Evolutionary conservation across 2,113 vertebrate species (phyloP), one percentile per base, ranked within the genome.

Genomic region (Propithecus coquereli): DNA sequence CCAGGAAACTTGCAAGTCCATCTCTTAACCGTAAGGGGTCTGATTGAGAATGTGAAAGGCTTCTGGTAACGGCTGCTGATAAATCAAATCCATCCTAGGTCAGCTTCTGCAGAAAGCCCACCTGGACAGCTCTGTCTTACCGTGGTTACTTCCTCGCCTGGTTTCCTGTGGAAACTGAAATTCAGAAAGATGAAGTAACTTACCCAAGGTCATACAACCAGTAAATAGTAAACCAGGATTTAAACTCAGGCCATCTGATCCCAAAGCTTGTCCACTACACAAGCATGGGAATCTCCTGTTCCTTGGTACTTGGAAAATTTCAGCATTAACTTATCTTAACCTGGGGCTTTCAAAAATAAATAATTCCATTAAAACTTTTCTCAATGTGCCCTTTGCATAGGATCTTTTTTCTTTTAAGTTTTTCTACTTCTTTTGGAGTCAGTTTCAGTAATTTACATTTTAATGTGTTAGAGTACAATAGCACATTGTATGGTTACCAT

Each of bases 351-450:
- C 65, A 20, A n/a, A 95, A 96, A 93, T 32, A 43, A 80, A 65
- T 73, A 73, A 86, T 86, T 81, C 47, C 59, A 85, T 66, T 63
- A 61, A 82, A 92, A 65, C 5, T 30, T 59, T 80, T 84, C 25
- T 45, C 34, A 63, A 4, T 45, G 52, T 76, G 65, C 32, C 37
- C 50, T 87, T 87, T 59, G 43, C 71, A 34, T 10, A 66, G 11
- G 17, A 87, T 59, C 14, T 65, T 74, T 57, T 22, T 90, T 57
- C 61, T 87, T 95, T 90, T 37, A 40, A 63, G 27, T 79, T 70
- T 90, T 94, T 82, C 50, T 94, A 66, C 20, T 73, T 92, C 90
- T 96, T n/a, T 20, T 50, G 87, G 50, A 70, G 54, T 83, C 23
- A 34, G 8, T 83, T 74, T 71, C 65, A 74, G 37, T 87, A 86